These are phyloP conservation scores for Coelinius sp. DNA, from an alignment of 2,888 invertebrate genomes.

Conservation along the genomic window DNA sequence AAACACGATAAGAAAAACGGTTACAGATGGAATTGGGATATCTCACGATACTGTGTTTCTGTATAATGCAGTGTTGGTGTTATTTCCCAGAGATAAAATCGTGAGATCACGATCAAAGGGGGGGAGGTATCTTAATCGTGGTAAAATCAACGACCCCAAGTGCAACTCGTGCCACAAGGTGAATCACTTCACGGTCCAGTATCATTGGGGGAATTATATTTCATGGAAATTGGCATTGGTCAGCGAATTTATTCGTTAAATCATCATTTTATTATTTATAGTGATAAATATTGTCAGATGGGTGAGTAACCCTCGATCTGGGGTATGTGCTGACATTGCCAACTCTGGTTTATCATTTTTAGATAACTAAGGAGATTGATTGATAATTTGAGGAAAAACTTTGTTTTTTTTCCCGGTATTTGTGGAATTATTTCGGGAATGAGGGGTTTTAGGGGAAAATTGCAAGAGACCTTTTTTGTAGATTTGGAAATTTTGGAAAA, in stretches of 20 bases:
- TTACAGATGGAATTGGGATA: conserved; percentile 16
- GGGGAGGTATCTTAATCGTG: conserved; percentile 13
- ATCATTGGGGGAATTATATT: background rate
- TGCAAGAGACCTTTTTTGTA: too few relatives aligned
- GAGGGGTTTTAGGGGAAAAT: too few relatives aligned
- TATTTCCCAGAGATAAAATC: conserved; percentile 24
- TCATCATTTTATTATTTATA: background rate
- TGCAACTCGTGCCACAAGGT: conserved; percentile 20
- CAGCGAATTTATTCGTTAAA: background rate
- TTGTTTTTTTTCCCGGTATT: too few relatives aligned
- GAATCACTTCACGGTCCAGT: conserved; percentile 26
- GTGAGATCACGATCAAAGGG: conserved; percentile 17
- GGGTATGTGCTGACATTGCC: background rate
- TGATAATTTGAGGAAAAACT: too few relatives aligned
- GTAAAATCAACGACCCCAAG: conserved; percentile 20
- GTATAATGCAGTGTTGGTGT: conserved; percentile 5
- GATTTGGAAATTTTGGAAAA: too few relatives aligned
- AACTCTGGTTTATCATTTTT: background rate
- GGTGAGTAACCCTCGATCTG: background rate
- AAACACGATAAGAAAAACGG: background rate
- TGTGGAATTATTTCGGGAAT: too few relatives aligned
- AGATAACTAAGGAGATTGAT: too few relatives aligned
- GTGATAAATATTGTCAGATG: background rate
- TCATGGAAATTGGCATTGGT: background rate
- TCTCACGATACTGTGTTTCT: conserved; percentile 15